Base-by-base conservation (phyloP, 2,888 invertebrate species). In the Lasioglossum marginatum region DNA sequence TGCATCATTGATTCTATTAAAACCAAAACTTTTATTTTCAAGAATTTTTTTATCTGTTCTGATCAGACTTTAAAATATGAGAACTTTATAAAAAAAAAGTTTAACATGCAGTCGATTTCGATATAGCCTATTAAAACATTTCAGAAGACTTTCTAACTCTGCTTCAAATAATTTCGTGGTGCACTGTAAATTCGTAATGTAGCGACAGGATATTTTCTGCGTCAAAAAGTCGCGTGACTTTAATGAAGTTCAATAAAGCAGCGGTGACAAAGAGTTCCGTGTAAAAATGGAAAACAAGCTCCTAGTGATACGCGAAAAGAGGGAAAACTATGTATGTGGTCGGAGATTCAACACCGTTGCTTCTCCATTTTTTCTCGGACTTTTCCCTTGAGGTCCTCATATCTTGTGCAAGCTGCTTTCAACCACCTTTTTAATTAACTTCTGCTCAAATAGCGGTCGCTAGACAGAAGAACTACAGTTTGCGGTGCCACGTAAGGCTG, bases 341-440 rank as follows among this genome's bases (percentile, higher is more conserved):
- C 27, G 19, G 76, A 71, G 71, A 4, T 74, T 27, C 45, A 48
- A 19, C 52, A 27, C 27, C 52, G 72, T 81, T 57, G 34, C 63
- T 72, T 76, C 71, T n/a, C 16, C 52, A 81, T 40, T 83, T 83
- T 83, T 81, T 60, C 70, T 23, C 31, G 12, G n/a, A 40, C 14
- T 80, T 75, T 71, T 48, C 52, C 63, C 81, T 52, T n/a, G 76
- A 23, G 66, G 40, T 43, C 43, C 60, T 34, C 34, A 60, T 23
- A 31, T 63, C 19, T 48, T 81, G 14, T 10, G 14, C 72, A 37
- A 63, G 37, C n/a, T 16, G 31, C 66, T 79, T 73, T 60, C 72
- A 12, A 66, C 52, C 76, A 8, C 34, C 52, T 43, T 43, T 72
- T 81, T 83, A 83, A 83, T 81, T 83, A 83, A 83, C 72, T 76